These are phyloP conservation scores for Cygnus olor DNA, from an alignment of 2,797 vertebrate genomes.

Conservation along the genomic window DNA sequence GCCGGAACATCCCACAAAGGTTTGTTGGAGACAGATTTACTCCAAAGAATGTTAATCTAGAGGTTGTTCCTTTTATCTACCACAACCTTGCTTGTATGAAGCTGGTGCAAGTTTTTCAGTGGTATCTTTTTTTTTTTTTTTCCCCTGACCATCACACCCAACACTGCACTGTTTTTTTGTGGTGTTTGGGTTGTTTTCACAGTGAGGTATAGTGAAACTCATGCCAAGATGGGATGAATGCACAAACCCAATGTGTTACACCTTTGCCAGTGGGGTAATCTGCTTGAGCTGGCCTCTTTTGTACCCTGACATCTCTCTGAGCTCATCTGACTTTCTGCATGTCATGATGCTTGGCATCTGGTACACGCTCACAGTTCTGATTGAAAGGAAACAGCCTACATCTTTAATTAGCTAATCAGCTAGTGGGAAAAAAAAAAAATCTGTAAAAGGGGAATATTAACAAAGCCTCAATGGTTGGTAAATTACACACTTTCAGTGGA, in stretches of 20 bases:
- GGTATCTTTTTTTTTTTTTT: not conserved
- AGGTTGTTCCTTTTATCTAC: not conserved
- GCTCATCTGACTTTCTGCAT: not conserved
- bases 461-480: constrained; percentile 59
- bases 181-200: not conserved
- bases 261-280: not conserved
- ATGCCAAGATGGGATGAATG: not conserved
- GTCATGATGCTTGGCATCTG: constrained; percentile 44
- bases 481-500: constrained; percentile 31
- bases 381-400: constrained; percentile 71
- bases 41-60: not conserved
- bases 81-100: not conserved
- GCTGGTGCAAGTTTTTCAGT: not conserved
- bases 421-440: not conserved
- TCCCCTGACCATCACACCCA: rapidly evolving
- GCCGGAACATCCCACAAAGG: not conserved
- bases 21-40: not conserved
- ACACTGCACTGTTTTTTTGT: not conserved
- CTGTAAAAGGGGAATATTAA: constrained; percentile 52
- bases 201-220: not conserved
- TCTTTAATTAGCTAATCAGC: constrained; percentile 72
- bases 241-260: not conserved
- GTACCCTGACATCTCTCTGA: not conserved
- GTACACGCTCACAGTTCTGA: constrained; percentile 44
- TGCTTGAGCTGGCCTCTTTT: not conserved